Evolutionary conservation across 2,888 invertebrate genomes (phyloP), one percentile per base, ranked within the genome.

Genomic region (Machimus rusticus): DNA sequence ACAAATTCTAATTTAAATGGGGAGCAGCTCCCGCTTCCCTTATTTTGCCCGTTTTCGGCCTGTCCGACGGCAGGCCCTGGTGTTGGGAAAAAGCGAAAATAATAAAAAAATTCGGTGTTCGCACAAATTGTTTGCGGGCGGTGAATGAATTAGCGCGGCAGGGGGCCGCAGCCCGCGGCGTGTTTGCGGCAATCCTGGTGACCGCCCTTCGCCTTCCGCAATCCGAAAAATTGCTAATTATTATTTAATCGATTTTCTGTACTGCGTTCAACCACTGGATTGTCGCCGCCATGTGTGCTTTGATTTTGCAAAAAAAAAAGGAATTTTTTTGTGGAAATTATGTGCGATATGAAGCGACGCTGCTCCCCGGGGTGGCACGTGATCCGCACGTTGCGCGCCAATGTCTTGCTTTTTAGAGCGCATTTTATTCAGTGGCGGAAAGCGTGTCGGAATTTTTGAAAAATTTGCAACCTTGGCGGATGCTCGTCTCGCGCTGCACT

Each of bases 201-300:
- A 51, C 51, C 51, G 51, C 51, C 8, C n/a, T n/a, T n/a, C 51
- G 51, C 51, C 51, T 51, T 51, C 51, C 51, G n/a, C 51, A 51
- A 51, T 51, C n/a, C 51, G n/a, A 39, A 39, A 34, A 78, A 39
- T 39, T 39, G 23, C 78, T 78, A 78, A 78, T 78, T 78, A 78
- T 39, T 78, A 78, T 78, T 78, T 78, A 78, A 78, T 78, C 78
- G 78, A 43, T 78, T 78, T 78, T 78, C 23, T 39, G 78, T 74
- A 74, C 6, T 51, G 6, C 51, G n/a, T n/a, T 19, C 51, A 74
- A 74, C 34, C 74, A 74, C 23, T 31, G 74, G n/a, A 74, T 23
- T 28, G 31, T 31, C 74, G 34, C 28, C 74, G n/a, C 28, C 74
- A 74, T 74, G 74, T 74, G 74, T 74, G 34, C 6, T 28, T 28